Conservation (phyloP, 2,113 vertebrate genomes). For the Anguilla rostrata region DNA sequence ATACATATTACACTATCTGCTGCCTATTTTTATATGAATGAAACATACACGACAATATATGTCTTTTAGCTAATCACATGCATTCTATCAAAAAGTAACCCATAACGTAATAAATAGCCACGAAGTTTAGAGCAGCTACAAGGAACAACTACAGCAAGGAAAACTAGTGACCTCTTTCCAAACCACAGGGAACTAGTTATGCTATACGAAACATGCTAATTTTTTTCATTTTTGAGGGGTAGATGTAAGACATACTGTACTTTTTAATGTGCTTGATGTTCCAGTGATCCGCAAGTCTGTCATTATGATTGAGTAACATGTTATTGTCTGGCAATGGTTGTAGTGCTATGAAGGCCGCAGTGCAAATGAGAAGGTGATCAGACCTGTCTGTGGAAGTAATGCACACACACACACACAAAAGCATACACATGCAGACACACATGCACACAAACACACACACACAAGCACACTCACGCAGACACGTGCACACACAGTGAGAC, state of each 20-base stretch:
- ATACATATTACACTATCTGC: neutral
- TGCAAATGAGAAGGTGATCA: neutral
- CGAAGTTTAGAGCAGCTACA: neutral
- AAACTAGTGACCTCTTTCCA: too few species aligned
- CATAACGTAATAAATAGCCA: neutral
- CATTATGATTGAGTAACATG: neutral
- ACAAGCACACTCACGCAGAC: neutral
- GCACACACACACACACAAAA: neutral
- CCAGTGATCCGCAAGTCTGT: neutral
- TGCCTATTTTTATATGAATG: too few species aligned
- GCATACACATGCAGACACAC: neutral
- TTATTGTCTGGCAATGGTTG: neutral
- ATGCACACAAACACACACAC: too few species aligned
- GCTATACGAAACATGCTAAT: neutral
- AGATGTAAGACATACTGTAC: too few species aligned
- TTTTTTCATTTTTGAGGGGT: neutral
- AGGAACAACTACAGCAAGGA: neutral
- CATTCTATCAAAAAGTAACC: neutral
- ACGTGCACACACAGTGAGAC: constrained; percentile 19
- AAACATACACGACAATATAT: neutral
- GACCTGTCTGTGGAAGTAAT: neutral
- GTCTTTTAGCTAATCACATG: neutral
- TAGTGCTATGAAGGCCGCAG: neutral
- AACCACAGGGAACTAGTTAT: too few species aligned
- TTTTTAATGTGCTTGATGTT: neutral